phyloP scores from a whole-genome alignment of 2,113 vertebrate genomes.

The Lichenostomus cassidix region DNA sequence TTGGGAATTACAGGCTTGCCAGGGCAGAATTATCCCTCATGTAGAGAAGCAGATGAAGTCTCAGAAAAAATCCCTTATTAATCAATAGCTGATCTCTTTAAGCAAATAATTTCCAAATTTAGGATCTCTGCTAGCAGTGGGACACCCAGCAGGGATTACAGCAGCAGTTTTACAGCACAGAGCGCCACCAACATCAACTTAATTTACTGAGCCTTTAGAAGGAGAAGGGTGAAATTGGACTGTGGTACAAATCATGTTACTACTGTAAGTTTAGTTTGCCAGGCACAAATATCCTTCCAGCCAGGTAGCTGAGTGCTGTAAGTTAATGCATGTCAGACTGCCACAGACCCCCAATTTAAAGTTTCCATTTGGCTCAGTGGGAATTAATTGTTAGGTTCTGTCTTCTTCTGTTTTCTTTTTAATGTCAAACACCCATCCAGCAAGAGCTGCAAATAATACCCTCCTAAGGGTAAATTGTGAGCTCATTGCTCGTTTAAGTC shows the following conservation, averaged over 20 bases:
- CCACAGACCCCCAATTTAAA: conserved; percentile 21
- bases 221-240: neutral
- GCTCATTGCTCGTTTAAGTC: conserved; percentile 59
- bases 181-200: conserved; percentile 2
- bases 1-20: neutral
- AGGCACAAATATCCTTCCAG: conserved; percentile 27
- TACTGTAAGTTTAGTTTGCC: conserved; percentile 37
- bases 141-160: conserved; percentile 19
- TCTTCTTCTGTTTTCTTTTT: conserved; percentile 49
- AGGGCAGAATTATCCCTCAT: neutral
- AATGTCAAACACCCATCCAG: conserved; percentile 37
- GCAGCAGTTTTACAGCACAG: conserved; percentile 12
- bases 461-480: conserved; percentile 65
- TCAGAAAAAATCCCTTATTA: neutral
- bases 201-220: conserved; percentile 44
- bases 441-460: conserved; percentile 51
- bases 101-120: conserved; percentile 45
- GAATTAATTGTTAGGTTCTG: conserved; percentile 58
- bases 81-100: conserved; percentile 49
- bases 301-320: conserved; percentile 18
- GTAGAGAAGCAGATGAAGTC: conserved; percentile 10
- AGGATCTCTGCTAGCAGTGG: conserved; percentile 14
- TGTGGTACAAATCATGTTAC: conserved; percentile 43
- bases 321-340: conserved; percentile 28
- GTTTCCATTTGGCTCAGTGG: conserved; percentile 46